Base-by-base conservation (phyloP, 2,888 invertebrate genomes). In the Diplolepis rosae region DNA sequence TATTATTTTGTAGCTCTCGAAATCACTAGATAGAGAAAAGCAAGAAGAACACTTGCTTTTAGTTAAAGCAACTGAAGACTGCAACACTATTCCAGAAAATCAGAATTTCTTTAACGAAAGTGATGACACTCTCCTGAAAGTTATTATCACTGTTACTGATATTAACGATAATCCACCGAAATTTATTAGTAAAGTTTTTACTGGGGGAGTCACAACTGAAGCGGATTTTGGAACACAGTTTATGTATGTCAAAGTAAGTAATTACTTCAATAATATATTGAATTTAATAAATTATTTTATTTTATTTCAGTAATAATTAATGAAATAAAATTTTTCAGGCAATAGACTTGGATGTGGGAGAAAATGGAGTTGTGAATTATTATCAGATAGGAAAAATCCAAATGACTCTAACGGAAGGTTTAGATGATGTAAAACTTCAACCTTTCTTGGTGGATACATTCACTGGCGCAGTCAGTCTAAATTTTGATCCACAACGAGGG, bases 401-500 rank as follows among this genome's bases (percentile, higher is more conserved):
- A 79, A 94, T 95, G 91, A 96, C 95, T 0, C 88, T 97, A 9
- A 94, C 95, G 0, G 96, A 96, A 88, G 96, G 96, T 0, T 89
- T 97, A 80, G 96, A 96, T 71, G 94, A 94, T 84, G 91, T 97
- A 66, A 93, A 93, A 42, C 92, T 93, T 28, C 91, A 94, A 0
- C 96, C 97, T 0, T 98, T 98, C 89, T 89, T 96, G 5, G 93
- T 97, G 1, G 94, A 98, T 82, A 90, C 90, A 48, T 92, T 94
- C n/a, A 94, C 95, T 0, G 97, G 97, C 0, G 94, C 94, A 0
- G 93, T 98, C 27, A 93, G 93, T 71, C 90, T 98, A 4, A 98
- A 98, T 89, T 98, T 98, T 85, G 98, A 98, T 90, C 98, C 98
- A 0, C 97, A 98, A 87, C 95, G 96, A 81, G 95, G 96, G 69